phyloP scores from a whole-genome alignment of 2,888 invertebrate genomes.

The Hoplodrina blanda region DNA sequence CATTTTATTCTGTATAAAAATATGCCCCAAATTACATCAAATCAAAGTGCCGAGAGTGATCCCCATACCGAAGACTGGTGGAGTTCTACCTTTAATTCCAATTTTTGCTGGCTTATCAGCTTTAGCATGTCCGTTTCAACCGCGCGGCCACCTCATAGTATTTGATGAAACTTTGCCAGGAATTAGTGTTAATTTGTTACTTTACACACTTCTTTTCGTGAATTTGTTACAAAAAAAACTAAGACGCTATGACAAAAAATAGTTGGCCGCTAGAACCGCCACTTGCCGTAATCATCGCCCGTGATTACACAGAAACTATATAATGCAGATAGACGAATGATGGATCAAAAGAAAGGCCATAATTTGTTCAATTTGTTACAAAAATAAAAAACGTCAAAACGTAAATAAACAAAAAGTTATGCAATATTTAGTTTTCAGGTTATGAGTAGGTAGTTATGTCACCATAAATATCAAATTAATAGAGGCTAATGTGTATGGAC shows the following conservation, averaged over 20 bases:
- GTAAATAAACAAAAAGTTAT: conserved; percentile 1
- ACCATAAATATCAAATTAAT: conserved; percentile 9
- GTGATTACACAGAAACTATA: conserved; percentile 4
- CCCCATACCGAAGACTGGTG: no score
- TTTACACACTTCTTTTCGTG: conserved; percentile 4
- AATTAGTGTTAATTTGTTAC: conserved; percentile 4
- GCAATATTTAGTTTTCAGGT: conserved; percentile 4
- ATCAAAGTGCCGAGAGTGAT: no score
- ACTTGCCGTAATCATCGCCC: conserved; percentile 4
- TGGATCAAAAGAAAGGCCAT: conserved; percentile 4
- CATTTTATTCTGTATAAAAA: no score
- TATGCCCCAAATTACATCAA: no score
- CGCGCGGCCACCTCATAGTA: conserved; percentile 5
- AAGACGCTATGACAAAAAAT: conserved; percentile 4
- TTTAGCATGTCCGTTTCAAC: not conserved
- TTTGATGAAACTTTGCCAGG: conserved; percentile 5
- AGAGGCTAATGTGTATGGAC: conserved; percentile 5
- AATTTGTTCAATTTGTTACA: conserved; percentile 6
- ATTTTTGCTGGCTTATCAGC: no score
- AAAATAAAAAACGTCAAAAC: conserved; percentile 7
- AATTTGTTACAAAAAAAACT: conserved; percentile 5
- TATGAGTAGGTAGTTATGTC: conserved; percentile 1
- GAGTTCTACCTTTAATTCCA: no score
- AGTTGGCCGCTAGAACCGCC: conserved; percentile 5
- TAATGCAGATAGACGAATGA: conserved; percentile 4